phyloP scores from a whole-genome alignment of 92 coral and sea anemone species.

The Palythoa grandiflora region DNA sequence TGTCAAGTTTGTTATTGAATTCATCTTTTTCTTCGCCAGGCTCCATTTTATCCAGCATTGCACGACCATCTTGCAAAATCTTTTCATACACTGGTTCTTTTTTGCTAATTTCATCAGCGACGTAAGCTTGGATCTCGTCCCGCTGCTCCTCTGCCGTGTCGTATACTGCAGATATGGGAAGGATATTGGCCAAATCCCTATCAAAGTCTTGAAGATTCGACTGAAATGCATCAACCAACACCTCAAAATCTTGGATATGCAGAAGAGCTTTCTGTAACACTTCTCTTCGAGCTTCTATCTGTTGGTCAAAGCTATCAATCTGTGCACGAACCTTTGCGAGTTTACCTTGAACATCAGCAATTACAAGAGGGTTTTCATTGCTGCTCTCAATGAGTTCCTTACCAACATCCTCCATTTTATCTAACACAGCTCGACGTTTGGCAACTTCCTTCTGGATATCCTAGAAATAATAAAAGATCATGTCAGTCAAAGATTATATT shows the following conservation, averaged over 20 bases:
- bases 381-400: constrained; percentile 74
- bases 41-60: constrained; percentile 81
- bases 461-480: constrained; percentile 32
- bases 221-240: constrained; percentile 62
- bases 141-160: constrained; percentile 77
- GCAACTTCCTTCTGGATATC: constrained; percentile 83
- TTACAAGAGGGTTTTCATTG: constrained; percentile 80
- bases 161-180: constrained; percentile 82
- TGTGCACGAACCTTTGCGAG: constrained; percentile 82
- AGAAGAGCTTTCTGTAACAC: constrained; percentile 77
- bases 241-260: constrained; percentile 83
- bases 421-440: constrained; percentile 71
- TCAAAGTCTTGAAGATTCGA: constrained; percentile 70
- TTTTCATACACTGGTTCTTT: constrained; percentile 95
- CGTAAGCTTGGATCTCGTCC: constrained; percentile 68
- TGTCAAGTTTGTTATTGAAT: constrained; percentile 77
- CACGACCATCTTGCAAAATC: constrained; percentile 83
- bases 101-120: constrained; percentile 66
- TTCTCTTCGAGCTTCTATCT: constrained; percentile 81
- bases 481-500: background rate
- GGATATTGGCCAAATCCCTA: constrained; percentile 68
- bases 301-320: constrained; percentile 79
- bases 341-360: constrained; percentile 87
- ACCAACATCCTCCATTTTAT: constrained; percentile 78
- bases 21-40: constrained; percentile 87